Evolutionary conservation across 2,888 invertebrate genomes (phyloP), one percentile per base, ranked within the genome.

Genomic region (Drosophila neotestacea): DNA sequence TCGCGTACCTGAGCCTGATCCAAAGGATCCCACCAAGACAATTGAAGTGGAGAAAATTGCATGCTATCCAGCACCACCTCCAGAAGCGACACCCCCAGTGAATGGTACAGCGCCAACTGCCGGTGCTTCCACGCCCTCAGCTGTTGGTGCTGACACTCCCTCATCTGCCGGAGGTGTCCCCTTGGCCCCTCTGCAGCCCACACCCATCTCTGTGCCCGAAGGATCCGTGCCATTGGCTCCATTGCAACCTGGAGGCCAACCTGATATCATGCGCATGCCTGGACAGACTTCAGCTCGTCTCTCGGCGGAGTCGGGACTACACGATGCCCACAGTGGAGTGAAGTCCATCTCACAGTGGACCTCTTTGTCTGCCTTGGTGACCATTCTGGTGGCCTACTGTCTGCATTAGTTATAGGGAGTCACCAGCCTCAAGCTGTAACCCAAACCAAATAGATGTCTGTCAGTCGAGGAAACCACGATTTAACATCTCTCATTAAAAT

Each of bases 1-100:
- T n/a, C 81, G 86, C 54, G 89, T 91, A 27, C 90, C 90, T 11
- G 89, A 91, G 30, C 91, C 91, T 6, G 92, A 92, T 87, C 92
- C 92, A 0, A 81, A 78, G 27, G 92, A 92, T 71, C 65, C 89
- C 56, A 89, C 85, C 9, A 92, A 92, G 70, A 89, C 91, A 0
- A 91, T 90, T 41, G 90, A 90, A 65, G 90, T 91, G 4, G 89
- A 92, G 46, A 88, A 91, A 70, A 73, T 92, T 41, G 91, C 90
- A 16, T 92, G 92, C 75, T 92, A 92, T 75, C 90, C 91, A 30
- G 91, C 91, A 6, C 91, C 91, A 13, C 87, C 90, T 3, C 77
- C 89, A 63, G 90, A 91, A 48, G 27, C 77, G 4, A 51, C 54
- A 22, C 56, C 77, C 0, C 32, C 62, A 4, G 51, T 42, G 9